phyloP scores from a whole-genome alignment of 2,888 invertebrate genomes.

The Chelonus formosanus region DNA sequence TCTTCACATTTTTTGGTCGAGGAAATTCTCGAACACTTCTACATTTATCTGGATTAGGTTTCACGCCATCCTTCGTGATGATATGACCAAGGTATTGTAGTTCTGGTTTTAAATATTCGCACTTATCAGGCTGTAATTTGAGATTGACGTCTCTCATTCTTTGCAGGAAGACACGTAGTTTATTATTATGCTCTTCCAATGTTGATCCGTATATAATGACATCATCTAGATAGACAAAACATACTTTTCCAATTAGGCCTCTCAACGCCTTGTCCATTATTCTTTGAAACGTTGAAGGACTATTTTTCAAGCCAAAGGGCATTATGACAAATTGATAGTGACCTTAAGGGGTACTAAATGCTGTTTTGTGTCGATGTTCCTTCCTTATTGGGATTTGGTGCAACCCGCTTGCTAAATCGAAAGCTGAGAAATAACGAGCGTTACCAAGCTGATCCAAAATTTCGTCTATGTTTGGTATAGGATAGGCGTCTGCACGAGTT shows the following conservation, averaged over 20 bases:
- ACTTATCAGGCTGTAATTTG: slow-evolving; percentile 39
- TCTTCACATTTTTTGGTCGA: slow-evolving; percentile 38
- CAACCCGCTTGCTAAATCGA: slow-evolving; percentile 45
- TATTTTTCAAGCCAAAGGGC: slow-evolving; percentile 34
- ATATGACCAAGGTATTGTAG: slow-evolving; percentile 40
- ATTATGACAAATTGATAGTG: slow-evolving; percentile 34
- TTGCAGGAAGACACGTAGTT: too few relatives aligned
- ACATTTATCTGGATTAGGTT: slow-evolving; percentile 42
- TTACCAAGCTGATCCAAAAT: slow-evolving; percentile 43
- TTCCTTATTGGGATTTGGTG: slow-evolving; percentile 44
- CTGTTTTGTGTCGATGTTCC: slow-evolving; percentile 26
- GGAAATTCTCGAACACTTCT: too few relatives aligned
- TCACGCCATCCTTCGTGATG: slow-evolving; percentile 38
- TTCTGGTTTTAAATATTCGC: too few relatives aligned
- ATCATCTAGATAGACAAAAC: too few relatives aligned
- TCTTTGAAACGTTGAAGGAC: slow-evolving; percentile 32
- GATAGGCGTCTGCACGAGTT: slow-evolving; percentile 26
- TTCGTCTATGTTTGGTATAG: slow-evolving; percentile 31
- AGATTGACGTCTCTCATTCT: too few relatives aligned
- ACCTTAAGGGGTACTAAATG: slow-evolving; percentile 29
- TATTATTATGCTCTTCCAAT: too few relatives aligned
- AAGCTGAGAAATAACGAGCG: slow-evolving; percentile 41
- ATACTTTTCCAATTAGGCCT: slow-evolving; percentile 24
- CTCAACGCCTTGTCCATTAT: slow-evolving; percentile 33
- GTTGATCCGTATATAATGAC: too few relatives aligned